Evolutionary conservation across 2,113 vertebrate species (phyloP).

Genomic region (Ascaphus truei): DNA sequence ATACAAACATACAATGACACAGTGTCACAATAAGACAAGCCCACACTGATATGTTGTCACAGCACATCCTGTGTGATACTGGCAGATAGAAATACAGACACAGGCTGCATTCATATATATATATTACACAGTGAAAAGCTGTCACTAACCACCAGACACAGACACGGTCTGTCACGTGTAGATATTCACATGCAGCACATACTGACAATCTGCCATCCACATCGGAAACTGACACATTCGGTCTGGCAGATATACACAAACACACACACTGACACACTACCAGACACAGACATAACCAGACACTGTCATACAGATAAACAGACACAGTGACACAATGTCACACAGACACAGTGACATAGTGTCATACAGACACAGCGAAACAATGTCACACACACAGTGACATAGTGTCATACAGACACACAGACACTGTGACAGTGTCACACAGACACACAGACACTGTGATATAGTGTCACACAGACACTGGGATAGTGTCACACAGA

Average conservation of each 20-base stretch:
- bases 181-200: not conserved
- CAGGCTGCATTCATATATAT: not conserved
- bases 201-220: constrained; percentile 18
- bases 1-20: no score
- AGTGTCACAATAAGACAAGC: no score
- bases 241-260: constrained; percentile 27
- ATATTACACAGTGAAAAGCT: constrained; percentile 1
- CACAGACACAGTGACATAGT: not conserved
- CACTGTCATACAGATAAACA: constrained; percentile 30
- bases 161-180: constrained; percentile 12
- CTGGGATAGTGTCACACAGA: constrained; percentile 12
- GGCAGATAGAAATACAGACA: not conserved
- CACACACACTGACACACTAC: constrained; percentile 27
- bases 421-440: constrained; percentile 29
- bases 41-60: not conserved
- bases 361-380: not conserved
- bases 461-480: constrained; percentile 4
- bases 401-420: not conserved
- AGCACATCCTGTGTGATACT: not conserved
- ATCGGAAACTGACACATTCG: constrained; percentile 24
- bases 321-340: constrained; percentile 22
- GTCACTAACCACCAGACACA: constrained; percentile 13
- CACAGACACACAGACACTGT: constrained; percentile 16
- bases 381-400: not conserved
- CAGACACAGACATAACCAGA: constrained; percentile 32